Evolutionary conservation across 2,113 vertebrate genomes (phyloP).

Genomic region (Suncus etruscus): DNA sequence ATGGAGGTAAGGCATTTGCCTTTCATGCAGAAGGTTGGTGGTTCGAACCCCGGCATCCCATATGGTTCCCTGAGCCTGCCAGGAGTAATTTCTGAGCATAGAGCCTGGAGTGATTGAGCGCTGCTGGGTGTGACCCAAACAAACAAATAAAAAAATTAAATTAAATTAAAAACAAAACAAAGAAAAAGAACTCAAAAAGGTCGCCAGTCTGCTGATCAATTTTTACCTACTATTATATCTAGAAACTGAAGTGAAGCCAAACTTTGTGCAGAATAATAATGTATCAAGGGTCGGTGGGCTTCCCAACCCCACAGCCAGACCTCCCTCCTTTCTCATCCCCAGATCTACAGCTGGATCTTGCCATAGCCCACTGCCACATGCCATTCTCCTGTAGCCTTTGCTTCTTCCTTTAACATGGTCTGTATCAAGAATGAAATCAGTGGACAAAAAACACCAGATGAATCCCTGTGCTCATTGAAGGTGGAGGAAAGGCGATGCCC

Average conservation of each 20-base stretch:
- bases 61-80: too few relatives aligned
- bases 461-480: neutral
- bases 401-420: neutral
- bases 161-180: too few relatives aligned
- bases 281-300: neutral
- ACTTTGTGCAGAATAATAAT: conserved; percentile 35
- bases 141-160: too few relatives aligned
- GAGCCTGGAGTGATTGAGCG: too few relatives aligned
- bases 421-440: conserved; percentile 11
- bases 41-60: too few relatives aligned
- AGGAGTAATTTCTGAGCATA: too few relatives aligned
- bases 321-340: neutral
- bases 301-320: neutral
- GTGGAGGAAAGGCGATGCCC: too few relatives aligned
- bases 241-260: conserved; percentile 2
- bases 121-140: too few relatives aligned
- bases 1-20: too few relatives aligned
- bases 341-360: neutral
- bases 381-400: conserved; percentile 51
- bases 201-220: neutral
- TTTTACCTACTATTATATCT: neutral
- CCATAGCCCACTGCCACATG: conserved; percentile 39
- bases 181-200: conserved; percentile 23
- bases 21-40: too few relatives aligned
- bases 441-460: neutral